These are phyloP conservation scores for Heteropelma amictum DNA, from an alignment of 2,888 invertebrate species.

Conservation along the genomic window DNA sequence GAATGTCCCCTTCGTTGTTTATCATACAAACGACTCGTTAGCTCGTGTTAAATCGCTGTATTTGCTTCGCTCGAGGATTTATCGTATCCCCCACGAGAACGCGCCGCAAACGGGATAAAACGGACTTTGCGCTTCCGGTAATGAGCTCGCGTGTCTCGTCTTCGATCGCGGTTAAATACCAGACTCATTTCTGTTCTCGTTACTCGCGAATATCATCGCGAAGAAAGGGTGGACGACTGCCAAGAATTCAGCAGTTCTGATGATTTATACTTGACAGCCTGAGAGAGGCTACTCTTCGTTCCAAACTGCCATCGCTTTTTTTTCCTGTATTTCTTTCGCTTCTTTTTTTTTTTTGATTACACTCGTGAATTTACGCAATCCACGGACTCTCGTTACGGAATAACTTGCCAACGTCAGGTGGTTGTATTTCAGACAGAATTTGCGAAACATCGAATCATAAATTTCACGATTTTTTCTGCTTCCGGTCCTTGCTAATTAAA, in stretches of 20 bases:
- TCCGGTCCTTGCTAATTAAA: too few relatives aligned
- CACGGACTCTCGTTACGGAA: too few relatives aligned
- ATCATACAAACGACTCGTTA: conserved; percentile 77
- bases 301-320: not conserved
- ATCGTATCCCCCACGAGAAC: conserved; percentile 66
- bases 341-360: too few relatives aligned
- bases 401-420: too few relatives aligned
- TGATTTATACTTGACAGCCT: conserved; percentile 27
- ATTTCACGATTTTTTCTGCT: too few relatives aligned
- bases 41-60: conserved; percentile 75
- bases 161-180: conserved; percentile 35
- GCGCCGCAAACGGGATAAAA: not conserved
- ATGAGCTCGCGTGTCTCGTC: conserved; percentile 30
- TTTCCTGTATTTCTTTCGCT: too few relatives aligned
- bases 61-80: conserved; percentile 73
- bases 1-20: conserved; percentile 64
- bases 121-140: conserved; percentile 8
- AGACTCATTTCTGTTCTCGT: not conserved
- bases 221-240: not conserved
- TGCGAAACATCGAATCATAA: too few relatives aligned
- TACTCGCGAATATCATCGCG: conserved; percentile 6
- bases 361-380: too few relatives aligned
- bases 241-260: conserved; percentile 10
- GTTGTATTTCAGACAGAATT: too few relatives aligned
- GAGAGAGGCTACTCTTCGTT: not conserved